Evolutionary conservation across 2,113 vertebrate genomes (phyloP).

Genomic region (Isichthys henryi): DNA sequence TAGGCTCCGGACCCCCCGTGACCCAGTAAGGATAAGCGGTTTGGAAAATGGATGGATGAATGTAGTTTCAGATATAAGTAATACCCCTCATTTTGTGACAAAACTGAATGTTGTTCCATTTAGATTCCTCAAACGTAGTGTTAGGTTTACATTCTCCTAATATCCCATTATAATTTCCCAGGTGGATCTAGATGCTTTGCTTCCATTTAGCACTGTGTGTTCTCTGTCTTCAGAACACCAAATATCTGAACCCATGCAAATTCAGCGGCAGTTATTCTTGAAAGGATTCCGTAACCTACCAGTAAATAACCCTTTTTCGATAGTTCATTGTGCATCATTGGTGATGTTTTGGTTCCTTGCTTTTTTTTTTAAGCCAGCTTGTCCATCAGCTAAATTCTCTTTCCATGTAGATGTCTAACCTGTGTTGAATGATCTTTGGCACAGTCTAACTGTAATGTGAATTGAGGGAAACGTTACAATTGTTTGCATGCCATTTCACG

Average conservation of each 20-base stretch:
- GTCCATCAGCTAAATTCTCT: neutral
- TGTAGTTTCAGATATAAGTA: neutral
- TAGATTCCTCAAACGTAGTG: neutral
- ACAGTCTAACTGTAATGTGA: neutral
- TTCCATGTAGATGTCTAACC: neutral
- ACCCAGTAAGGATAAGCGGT: no score
- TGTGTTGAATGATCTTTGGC: neutral
- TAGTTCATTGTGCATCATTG: neutral
- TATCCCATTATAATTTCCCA: neutral
- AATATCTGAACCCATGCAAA: neutral
- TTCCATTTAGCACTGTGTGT: neutral
- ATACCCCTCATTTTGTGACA: neutral
- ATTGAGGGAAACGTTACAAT: neutral
- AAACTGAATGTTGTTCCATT: neutral
- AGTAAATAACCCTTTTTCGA: neutral
- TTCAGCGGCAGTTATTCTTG: neutral
- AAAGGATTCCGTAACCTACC: neutral
- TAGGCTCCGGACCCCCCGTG: no score
- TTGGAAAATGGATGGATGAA: no score
- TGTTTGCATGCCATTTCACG: neutral
- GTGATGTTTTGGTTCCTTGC: neutral
- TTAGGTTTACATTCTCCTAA: neutral
- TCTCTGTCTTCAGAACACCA: neutral
- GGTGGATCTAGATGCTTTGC: neutral
- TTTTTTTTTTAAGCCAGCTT: neutral